Conservation (phyloP, 2,797 vertebrate genomes). For the Danio tinwini region DNA sequence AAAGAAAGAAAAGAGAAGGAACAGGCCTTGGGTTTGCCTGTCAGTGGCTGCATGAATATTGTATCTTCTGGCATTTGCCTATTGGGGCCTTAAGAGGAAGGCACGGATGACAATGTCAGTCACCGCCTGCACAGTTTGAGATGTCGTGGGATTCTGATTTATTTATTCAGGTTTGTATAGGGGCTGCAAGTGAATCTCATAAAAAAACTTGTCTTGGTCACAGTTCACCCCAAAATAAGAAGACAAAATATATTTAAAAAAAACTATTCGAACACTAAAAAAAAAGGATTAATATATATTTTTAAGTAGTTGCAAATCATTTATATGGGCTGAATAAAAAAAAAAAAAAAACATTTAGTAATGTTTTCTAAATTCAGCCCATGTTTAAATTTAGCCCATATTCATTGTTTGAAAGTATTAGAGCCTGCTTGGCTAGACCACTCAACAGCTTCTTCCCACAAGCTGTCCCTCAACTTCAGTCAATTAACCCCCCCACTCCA, state of each 20-base stretch:
- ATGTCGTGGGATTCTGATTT: conserved; percentile 63
- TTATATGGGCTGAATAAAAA: too few relatives aligned
- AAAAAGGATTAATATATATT: too few relatives aligned
- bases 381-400: too few relatives aligned
- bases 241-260: not conserved
- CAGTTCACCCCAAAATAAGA: conserved; percentile 7
- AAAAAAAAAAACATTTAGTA: too few relatives aligned
- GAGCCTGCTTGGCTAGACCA: too few relatives aligned
- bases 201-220: conserved; percentile 30
- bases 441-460: too few relatives aligned
- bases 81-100: conserved; percentile 59
- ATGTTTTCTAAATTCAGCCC: too few relatives aligned
- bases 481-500: too few relatives aligned
- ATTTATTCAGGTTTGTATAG: conserved; percentile 57
- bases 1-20: not conserved
- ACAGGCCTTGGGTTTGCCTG: conserved; percentile 42
- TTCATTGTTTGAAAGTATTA: too few relatives aligned
- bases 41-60: conserved; percentile 66
- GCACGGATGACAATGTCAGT: conserved; percentile 58
- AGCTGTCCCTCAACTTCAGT: too few relatives aligned
- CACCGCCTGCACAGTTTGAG: conserved; percentile 58
- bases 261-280: too few relatives aligned
- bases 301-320: too few relatives aligned
- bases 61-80: conserved; percentile 65
- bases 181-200: conserved; percentile 16